phyloP scores from a whole-genome alignment of 2,888 invertebrate genomes.

The Volucella zonaria region DNA sequence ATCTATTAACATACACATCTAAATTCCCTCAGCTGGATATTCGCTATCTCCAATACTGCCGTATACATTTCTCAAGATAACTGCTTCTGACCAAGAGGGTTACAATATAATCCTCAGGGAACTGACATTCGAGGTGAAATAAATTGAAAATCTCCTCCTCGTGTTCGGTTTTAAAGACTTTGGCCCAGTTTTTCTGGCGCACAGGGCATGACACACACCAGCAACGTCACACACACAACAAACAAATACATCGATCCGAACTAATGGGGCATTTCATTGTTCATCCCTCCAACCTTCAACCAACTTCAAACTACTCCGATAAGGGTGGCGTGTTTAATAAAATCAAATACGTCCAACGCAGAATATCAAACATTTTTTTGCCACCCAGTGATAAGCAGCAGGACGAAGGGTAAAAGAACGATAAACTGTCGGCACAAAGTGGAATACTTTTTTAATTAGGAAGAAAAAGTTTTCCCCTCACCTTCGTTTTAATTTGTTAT shows the following conservation, averaged over 20 bases:
- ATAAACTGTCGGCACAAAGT: too few relatives aligned
- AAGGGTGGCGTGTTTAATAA: constrained; percentile 2
- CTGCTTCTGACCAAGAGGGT: constrained; percentile 7
- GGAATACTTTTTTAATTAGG: too few relatives aligned
- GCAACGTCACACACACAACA: neutral
- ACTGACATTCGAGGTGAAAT: constrained; percentile 10
- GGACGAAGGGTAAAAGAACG: neutral
- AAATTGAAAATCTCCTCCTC: neutral
- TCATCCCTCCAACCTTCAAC: neutral
- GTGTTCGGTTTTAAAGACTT: constrained; percentile 1
- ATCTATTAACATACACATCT: neutral
- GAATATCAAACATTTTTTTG: constrained; percentile 1
- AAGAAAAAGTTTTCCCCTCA: too few relatives aligned
- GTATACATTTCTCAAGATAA: neutral
- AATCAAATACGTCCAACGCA: constrained; percentile 24
- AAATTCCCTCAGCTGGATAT: neutral
- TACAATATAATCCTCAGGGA: neutral
- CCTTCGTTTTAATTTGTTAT: too few relatives aligned
- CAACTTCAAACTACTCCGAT: too few relatives aligned
- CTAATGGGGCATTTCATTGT: constrained; percentile 4
- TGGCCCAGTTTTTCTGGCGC: constrained; percentile 1
- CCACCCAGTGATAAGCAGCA: neutral
- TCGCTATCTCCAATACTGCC: neutral
- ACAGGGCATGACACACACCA: neutral
- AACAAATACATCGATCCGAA: constrained; percentile 5